Conservation (phyloP, 2,113 vertebrate genomes). For the Semnornis frantzii region DNA sequence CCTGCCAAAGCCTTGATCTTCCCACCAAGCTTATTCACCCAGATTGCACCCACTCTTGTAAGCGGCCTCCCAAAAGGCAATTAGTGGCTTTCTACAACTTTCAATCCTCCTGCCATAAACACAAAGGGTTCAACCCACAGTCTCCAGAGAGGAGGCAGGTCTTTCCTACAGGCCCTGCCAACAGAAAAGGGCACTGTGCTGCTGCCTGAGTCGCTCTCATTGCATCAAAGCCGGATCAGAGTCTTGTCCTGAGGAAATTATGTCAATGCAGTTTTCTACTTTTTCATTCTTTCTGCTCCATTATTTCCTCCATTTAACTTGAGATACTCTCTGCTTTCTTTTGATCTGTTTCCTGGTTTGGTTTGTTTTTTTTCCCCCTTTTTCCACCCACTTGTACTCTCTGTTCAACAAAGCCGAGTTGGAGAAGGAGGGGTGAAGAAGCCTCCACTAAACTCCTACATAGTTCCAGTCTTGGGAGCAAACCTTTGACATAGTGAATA, state of each 20-base stretch:
- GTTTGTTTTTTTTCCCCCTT: not conserved
- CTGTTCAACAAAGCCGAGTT: not conserved
- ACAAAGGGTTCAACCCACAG: not conserved
- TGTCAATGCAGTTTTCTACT: not conserved
- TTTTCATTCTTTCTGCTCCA: not conserved
- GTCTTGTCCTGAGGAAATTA: not conserved
- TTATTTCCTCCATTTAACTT: not conserved
- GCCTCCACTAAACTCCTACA: not conserved
- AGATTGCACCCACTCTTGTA: not conserved
- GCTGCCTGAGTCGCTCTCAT: not conserved
- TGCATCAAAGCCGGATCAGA: too few species aligned
- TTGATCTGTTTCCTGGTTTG: not conserved
- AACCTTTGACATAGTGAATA: not conserved
- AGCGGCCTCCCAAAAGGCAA: slow-evolving; percentile 15
- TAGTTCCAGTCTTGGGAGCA: not conserved
- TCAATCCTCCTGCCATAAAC: not conserved
- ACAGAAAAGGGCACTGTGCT: not conserved
- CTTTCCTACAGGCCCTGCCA: not conserved
- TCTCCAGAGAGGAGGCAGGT: not conserved
- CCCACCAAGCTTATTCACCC: not conserved
- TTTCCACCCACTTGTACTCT: not conserved
- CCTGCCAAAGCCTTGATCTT: slow-evolving; percentile 38
- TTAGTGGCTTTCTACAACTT: slow-evolving; percentile 6
- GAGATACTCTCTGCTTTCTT: not conserved
- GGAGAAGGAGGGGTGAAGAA: not conserved